Conservation (phyloP, 2,113 vertebrate genomes). For the Acinonyx jubatus region DNA sequence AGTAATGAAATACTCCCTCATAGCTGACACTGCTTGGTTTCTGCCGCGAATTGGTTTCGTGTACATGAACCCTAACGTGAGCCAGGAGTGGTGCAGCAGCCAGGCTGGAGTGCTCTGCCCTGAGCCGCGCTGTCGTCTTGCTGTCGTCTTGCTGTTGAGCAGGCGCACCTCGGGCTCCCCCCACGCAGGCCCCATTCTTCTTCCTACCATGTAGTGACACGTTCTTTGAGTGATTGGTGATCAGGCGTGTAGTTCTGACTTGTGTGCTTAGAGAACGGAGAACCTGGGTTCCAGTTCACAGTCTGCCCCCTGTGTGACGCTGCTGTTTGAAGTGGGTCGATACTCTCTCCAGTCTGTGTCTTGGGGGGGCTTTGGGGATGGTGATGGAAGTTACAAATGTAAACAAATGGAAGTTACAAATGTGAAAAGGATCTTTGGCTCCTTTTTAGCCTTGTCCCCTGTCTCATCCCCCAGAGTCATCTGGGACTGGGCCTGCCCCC, state of each 20-base stretch:
- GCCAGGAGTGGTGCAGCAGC: neutral
- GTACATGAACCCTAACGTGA: neutral
- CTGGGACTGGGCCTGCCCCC: neutral
- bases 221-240: neutral
- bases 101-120: neutral
- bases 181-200: neutral
- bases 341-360: neutral
- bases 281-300: neutral
- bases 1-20: neutral
- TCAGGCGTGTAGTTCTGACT: neutral
- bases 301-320: neutral
- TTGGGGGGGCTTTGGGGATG: no score
- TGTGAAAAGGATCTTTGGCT: neutral
- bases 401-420: neutral
- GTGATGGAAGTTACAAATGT: neutral
- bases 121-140: neutral
- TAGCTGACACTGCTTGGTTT: neutral
- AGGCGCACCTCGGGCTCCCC: fast-evolving
- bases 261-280: neutral
- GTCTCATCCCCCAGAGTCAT: neutral
- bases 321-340: neutral
- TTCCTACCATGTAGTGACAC: neutral
- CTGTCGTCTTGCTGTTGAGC: no score
- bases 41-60: neutral
- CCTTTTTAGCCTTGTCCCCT: neutral